Base-by-base conservation (phyloP, 2,888 invertebrate genomes). In the Archips xylosteana region DNA sequence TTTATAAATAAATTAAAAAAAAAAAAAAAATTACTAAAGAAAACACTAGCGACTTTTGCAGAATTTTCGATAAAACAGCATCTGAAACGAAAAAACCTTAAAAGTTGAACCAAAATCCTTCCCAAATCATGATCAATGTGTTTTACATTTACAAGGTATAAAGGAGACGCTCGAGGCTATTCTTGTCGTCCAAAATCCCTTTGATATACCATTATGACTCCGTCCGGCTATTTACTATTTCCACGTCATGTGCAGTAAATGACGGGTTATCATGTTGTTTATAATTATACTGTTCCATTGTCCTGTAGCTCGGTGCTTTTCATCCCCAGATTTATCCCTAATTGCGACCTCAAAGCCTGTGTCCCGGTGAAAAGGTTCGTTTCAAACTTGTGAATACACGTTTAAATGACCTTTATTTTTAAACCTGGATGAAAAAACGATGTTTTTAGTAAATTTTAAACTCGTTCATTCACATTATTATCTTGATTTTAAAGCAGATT, bases 191-290 rank as follows among this genome's bases (percentile, higher is more conserved):
- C 12, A 4, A 10, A 32, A 32, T 54, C 57, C 57, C 57, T 57
- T 57, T 57, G 57, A 57, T 54, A 23, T 6, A 57, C 32, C 57
- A 32, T 15, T 15, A 23, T 23, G 23, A 10, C 23, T n/a, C n/a
- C 3, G 54, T 54, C 57, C 57, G 10, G 12, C 23, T 32, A 32
- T 57, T 23, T 12, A 57, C 57, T 32, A 15, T 32, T 57, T 54
- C 15, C 54, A 57, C 32, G 57, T 57, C 57, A 57, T 57, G 23
- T 57, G 57, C 57, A 57, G 32, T 32, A 57, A 57, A 57, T 32
- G 57, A 12, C 12, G 54, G 54, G 10, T 57, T 57, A 32, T 57
- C 12, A 54, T 15, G n/a, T 32, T 57, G 32, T 32, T 32, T 57
- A 23, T 57, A 57, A 23, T 57, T 32, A 57, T 57, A 32, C 32